Conservation (phyloP, 2,797 vertebrate species). For the Gastrophryne carolinensis region DNA sequence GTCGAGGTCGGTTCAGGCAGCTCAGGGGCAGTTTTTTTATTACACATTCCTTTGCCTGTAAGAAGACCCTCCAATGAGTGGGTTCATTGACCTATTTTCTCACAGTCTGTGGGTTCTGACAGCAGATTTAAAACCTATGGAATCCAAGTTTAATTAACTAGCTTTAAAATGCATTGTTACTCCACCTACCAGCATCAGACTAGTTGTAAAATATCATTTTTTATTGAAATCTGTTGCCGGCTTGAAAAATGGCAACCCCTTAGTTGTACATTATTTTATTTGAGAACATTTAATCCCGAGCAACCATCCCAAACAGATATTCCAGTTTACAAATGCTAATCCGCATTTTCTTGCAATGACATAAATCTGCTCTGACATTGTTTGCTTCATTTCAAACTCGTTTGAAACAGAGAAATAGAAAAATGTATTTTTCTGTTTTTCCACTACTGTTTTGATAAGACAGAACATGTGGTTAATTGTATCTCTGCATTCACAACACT, state of each 20-base stretch:
- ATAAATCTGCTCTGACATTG: constrained; percentile 42
- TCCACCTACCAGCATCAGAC: too few species aligned
- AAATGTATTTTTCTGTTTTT: constrained; percentile 45
- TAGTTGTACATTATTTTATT: neutral
- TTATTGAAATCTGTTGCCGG: too few species aligned
- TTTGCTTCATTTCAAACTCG: constrained; percentile 35
- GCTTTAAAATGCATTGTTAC: too few species aligned
- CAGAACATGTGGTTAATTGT: constrained; percentile 49
- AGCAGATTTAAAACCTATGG: too few species aligned
- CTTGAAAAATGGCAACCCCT: neutral
- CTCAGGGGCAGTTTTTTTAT: too few species aligned
- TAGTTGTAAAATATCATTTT: too few species aligned
- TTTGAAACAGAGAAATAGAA: constrained; percentile 30
- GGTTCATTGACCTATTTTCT: too few species aligned
- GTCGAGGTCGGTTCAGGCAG: too few species aligned
- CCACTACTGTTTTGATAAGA: constrained; percentile 52
- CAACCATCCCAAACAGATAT: constrained; percentile 26
- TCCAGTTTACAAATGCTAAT: constrained; percentile 24
- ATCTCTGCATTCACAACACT: constrained; percentile 35
- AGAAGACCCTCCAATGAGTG: too few species aligned
- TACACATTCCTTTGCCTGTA: too few species aligned
- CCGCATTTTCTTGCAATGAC: constrained; percentile 6
- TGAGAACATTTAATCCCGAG: constrained; percentile 5
- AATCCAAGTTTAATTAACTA: too few species aligned
- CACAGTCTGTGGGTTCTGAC: too few species aligned